Percentiles rank a stretch among this genome's conserved stretches.
These are phyloP conservation scores for Tenthredo livida DNA, from an alignment of 2,888 invertebrate species.

Conservation along the genomic window DNA sequence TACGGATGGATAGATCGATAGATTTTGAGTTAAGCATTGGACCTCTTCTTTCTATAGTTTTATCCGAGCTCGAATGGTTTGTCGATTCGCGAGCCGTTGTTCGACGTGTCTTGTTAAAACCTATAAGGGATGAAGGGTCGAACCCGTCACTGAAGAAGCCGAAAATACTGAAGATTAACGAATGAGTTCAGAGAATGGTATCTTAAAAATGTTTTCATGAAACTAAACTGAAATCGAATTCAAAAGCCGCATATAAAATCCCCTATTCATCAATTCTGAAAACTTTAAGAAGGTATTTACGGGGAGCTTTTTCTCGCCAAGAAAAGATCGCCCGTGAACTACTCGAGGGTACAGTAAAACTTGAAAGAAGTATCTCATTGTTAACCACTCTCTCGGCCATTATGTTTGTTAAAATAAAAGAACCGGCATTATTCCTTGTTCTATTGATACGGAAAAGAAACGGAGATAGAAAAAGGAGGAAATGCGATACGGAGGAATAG, in stretches of 20 bases:
- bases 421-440: not conserved
- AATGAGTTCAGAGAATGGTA: not conserved
- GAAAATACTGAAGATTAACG: not conserved
- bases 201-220: not conserved
- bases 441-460: not conserved
- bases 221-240: not conserved
- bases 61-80: not conserved
- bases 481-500: slow-evolving; percentile 10
- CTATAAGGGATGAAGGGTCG: not conserved
- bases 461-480: not conserved
- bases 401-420: slow-evolving; percentile 10
- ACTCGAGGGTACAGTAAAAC: not conserved
- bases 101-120: not conserved
- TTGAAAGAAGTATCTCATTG: slow-evolving; percentile 8
- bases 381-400: not conserved
- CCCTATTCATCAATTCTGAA: not conserved
- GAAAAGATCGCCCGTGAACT: not conserved
- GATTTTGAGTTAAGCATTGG: not conserved
- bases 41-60: not conserved
- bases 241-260: not conserved
- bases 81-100: not conserved
- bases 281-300: not conserved
- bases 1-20: not conserved
- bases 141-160: not conserved
- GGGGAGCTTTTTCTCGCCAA: not conserved